phyloP scores from a whole-genome alignment of 2,888 invertebrate genomes.

The Perdita meconis region DNA sequence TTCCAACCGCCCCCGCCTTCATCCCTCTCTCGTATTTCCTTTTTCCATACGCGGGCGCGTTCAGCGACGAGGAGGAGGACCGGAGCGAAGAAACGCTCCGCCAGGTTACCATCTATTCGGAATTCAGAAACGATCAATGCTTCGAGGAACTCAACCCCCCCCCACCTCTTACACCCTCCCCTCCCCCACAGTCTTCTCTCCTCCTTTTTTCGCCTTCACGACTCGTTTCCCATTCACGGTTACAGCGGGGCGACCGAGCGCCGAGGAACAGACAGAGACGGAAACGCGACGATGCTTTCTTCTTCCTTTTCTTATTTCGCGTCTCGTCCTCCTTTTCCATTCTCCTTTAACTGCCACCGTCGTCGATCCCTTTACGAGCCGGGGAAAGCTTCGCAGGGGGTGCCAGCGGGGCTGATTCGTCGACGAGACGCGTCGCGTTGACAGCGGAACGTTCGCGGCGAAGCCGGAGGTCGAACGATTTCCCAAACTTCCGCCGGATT shows the following conservation, averaged over 20 bases:
- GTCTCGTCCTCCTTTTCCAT: conserved; percentile 36
- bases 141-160: conserved; percentile 61
- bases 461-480: conserved; percentile 65
- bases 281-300: conserved; percentile 65
- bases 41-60: conserved; percentile 37
- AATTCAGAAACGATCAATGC: conserved; percentile 83
- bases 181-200: conserved; percentile 59
- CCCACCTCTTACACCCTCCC: neutral
- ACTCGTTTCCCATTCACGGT: conserved; percentile 49
- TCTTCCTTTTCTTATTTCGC: conserved; percentile 73
- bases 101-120: conserved; percentile 78
- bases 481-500: conserved; percentile 67
- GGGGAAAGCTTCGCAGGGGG: conserved; percentile 49
- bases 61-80: conserved; percentile 43
- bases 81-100: conserved; percentile 72
- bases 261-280: neutral
- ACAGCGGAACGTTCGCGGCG: conserved; percentile 65
- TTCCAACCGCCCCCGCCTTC: neutral
- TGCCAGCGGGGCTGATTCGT: conserved; percentile 57
- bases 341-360: conserved; percentile 43
- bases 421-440: conserved; percentile 64
- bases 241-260: conserved; percentile 19
- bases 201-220: conserved; percentile 63
- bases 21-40: neutral
- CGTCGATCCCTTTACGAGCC: conserved; percentile 57